Conservation (phyloP, 2,113 vertebrate genomes). For the Notechis scutatus region DNA sequence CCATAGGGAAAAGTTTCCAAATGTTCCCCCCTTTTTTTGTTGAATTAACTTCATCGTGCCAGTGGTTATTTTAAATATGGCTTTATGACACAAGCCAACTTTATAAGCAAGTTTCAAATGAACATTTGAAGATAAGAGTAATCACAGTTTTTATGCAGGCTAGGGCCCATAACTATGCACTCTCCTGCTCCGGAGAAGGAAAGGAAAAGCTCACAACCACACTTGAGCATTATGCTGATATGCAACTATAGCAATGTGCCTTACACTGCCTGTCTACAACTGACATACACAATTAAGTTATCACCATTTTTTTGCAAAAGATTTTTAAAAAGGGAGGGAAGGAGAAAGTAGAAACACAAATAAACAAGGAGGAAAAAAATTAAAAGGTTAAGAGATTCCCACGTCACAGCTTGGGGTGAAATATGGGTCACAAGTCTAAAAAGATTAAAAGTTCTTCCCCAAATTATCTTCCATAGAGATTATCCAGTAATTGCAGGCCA, state of each 20-base stretch:
- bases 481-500: not conserved
- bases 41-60: not conserved
- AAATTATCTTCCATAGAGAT: not conserved
- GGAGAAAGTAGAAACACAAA: not conserved
- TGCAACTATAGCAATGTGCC: not conserved
- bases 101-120: not conserved
- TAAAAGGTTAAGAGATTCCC: not conserved
- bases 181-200: not conserved
- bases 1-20: not conserved
- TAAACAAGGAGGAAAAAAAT: not conserved
- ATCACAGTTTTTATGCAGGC: not conserved
- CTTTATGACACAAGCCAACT: not conserved
- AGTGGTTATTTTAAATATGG: not conserved
- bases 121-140: not conserved
- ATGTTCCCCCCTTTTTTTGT: not conserved
- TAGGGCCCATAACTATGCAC: not conserved
- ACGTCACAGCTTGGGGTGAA: not conserved
- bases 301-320: not conserved
- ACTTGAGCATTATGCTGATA: not conserved
- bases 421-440: not conserved
- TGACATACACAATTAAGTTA: not conserved
- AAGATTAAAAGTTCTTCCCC: not conserved
- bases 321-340: not conserved
- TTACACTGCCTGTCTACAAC: not conserved
- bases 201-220: not conserved